A percentile compares a stretch with the other conserved stretches of the same genome.
Evolutionary conservation across 1,140 invertebrate genomes (phyloP).

Genomic region (Lycorma delicatula): DNA sequence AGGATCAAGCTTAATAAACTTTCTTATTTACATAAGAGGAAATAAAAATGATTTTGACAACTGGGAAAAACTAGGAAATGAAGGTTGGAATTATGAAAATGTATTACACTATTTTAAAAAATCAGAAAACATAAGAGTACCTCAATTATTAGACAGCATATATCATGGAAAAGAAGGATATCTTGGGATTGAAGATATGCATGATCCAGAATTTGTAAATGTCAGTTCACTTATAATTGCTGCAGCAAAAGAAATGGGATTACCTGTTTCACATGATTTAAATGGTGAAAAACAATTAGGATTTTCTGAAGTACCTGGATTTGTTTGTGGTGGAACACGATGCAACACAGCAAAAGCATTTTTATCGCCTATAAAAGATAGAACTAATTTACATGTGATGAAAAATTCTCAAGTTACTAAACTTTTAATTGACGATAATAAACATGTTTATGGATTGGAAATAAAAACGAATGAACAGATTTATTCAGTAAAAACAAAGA

Average conservation of each 20-base stretch:
- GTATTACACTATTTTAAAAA: slow-evolving; percentile 50
- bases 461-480: slow-evolving; percentile 58
- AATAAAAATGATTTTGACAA: slow-evolving; percentile 57
- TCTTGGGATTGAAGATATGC: slow-evolving; percentile 47
- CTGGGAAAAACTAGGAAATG: slow-evolving; percentile 54
- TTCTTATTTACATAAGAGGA: slow-evolving; percentile 53
- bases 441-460: slow-evolving; percentile 63
- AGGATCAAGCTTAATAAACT: slow-evolving; percentile 51
- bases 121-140: slow-evolving; percentile 39
- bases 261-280: slow-evolving; percentile 42
- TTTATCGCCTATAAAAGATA: slow-evolving; percentile 50
- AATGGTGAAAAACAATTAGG: slow-evolving; percentile 37
- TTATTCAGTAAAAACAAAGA: slow-evolving; percentile 51
- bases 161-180: slow-evolving; percentile 49
- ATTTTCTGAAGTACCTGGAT: slow-evolving; percentile 39
- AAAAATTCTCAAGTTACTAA: slow-evolving; percentile 48
- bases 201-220: slow-evolving; percentile 9
- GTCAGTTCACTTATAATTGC: slow-evolving; percentile 35
- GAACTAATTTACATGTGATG: slow-evolving; percentile 55
- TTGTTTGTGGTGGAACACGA: slow-evolving; percentile 13
- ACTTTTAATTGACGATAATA: slow-evolving; percentile 32
- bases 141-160: slow-evolving; percentile 18
- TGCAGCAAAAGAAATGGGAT: slow-evolving; percentile 49
- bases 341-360: slow-evolving; percentile 45
- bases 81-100: slow-evolving; percentile 52